Conservation (phyloP, 30 jellyfish, hydroid and myxozoan genomes). For the Chironex yamaguchii region DNA sequence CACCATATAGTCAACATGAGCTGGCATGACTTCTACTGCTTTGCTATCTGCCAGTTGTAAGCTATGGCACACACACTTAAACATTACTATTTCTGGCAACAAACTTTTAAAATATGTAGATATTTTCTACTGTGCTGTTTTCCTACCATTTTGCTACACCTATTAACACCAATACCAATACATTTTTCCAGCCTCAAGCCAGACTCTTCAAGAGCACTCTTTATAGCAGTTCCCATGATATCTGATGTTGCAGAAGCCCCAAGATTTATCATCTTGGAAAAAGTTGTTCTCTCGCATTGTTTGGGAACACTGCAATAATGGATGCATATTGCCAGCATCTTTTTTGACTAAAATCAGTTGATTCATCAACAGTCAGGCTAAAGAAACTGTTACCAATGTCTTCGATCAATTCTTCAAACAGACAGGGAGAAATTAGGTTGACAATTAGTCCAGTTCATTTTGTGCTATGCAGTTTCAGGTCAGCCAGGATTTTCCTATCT, state of each 20-base stretch:
- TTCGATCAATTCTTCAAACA: slow-evolving; percentile 21
- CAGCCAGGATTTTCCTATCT: slow-evolving; percentile 3
- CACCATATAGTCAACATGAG: slow-evolving; percentile 16
- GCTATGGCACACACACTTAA: slow-evolving; percentile 10
- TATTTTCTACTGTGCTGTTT: slow-evolving; percentile 6
- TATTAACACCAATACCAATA: slow-evolving; percentile 3
- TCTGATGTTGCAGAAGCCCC: slow-evolving; percentile 26
- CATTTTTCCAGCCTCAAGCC: background rate
- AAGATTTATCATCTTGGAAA: slow-evolving; percentile 8
- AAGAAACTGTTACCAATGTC: slow-evolving; percentile 3
- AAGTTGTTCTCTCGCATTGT: slow-evolving; percentile 18
- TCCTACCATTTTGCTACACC: slow-evolving; percentile 20
- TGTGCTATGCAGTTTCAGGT: slow-evolving; percentile 40
- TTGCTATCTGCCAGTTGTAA: slow-evolving; percentile 14
- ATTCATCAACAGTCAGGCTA: slow-evolving; percentile 12
- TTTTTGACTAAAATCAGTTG: slow-evolving; percentile 26
- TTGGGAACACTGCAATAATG: slow-evolving; percentile 23
- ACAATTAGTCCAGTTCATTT: slow-evolving; percentile 45
- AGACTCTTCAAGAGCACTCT: slow-evolving; percentile 4
- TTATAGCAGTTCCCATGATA: slow-evolving; percentile 8
- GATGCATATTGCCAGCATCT: slow-evolving; percentile 41
- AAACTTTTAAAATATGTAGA: slow-evolving; percentile 7
- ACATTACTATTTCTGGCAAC: slow-evolving; percentile 17
- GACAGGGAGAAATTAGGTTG: slow-evolving; percentile 42
- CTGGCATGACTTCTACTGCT: slow-evolving; percentile 19